Evolutionary conservation across 2,888 invertebrate genomes (phyloP), one percentile per base, ranked within the genome.

Genomic region (Steromphala cineraria): DNA sequence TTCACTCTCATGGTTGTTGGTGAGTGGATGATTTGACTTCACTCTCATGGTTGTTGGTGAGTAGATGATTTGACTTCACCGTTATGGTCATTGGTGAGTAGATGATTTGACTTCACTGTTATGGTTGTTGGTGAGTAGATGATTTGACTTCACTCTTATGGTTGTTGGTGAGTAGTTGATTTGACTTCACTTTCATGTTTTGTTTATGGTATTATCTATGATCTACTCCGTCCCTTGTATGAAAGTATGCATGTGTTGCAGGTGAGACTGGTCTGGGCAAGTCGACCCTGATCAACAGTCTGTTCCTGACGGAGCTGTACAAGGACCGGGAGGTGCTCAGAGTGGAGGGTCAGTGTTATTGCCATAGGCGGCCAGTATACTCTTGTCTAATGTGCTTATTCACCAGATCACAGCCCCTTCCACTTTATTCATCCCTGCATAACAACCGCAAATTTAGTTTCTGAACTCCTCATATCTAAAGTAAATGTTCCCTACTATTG

Each of bases 251-350:
- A 10, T 46, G 46, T 46, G 46, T 89, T 88, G 13, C 86, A 94
- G 94, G 98, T 46, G 98, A 98, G 94, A 96, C 96, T 0, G 98
- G 98, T 0, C 95, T 98, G 76, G 98, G 98, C 81, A 98, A 98
- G 94, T 98, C 98, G 0, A 98, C 98, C 0, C 95, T 98, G 78
- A 96, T 98, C 93, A 98, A 98, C 94, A 98, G 98, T 91, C 95
- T 98, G 76, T 98, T 98, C 93, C 95, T 98, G 86, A 97, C 97
- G 80, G 98, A 98, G 93, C 95, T 98, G 36, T 98, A 98, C 94
- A 97, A 96, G 93, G 97, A 96, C 90, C 95, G 98, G 87, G 95
- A 96, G 89, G 95, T 96, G 85, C 95, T 96, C 0, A 95, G 96
- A 90, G 96, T 95, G 79, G 95, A 95, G 90, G 97, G 96, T 96